Conservation (phyloP, 1,140 invertebrate species). For the Octopus sinensis region DNA sequence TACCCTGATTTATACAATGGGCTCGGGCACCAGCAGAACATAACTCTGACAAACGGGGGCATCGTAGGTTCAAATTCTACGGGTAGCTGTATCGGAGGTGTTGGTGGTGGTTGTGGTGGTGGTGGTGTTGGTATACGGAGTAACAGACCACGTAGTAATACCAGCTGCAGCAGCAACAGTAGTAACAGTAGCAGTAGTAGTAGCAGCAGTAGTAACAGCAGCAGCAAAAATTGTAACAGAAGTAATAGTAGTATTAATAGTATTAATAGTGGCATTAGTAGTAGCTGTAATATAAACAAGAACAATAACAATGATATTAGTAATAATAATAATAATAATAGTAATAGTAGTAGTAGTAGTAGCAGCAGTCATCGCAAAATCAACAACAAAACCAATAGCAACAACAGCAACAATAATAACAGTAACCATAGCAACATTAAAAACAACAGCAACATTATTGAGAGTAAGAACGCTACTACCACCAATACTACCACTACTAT, state of each 20-base stretch:
- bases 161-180: too few relatives aligned
- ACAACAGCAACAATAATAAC: not conserved
- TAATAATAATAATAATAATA: not conserved
- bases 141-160: too few relatives aligned
- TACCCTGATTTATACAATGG: slow-evolving; percentile 26
- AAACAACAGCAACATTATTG: not conserved
- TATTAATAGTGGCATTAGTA: too few relatives aligned
- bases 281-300: not conserved
- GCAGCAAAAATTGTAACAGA: too few relatives aligned
- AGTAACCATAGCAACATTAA: not conserved
- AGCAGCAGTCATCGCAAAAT: not conserved
- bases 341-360: not conserved
- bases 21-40: not conserved
- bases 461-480: too few relatives aligned
- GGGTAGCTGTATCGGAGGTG: too few relatives aligned
- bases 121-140: too few relatives aligned
- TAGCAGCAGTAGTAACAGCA: too few relatives aligned
- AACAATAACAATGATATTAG: not conserved
- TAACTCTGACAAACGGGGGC: not conserved
- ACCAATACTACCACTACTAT: too few relatives aligned
- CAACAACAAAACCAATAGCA: not conserved
- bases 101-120: too few relatives aligned
- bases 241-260: too few relatives aligned
- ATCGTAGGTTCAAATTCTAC: too few relatives aligned
- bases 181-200: not conserved